Conservation (phyloP, 2,113 vertebrate genomes). For the Perccottus glenii region DNA sequence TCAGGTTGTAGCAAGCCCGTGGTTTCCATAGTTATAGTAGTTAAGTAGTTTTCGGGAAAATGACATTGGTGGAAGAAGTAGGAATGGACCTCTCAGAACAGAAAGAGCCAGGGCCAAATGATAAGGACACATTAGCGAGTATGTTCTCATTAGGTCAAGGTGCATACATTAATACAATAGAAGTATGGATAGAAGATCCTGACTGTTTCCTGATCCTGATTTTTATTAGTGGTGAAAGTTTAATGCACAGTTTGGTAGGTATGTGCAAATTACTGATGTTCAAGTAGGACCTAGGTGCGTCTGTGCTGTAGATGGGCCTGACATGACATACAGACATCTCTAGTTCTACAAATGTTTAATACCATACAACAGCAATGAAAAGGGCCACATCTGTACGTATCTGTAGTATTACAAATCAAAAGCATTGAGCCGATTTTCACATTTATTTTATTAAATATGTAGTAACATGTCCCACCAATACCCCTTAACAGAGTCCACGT, state of each 20-base stretch:
- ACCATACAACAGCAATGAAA: too few relatives aligned
- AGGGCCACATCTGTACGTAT: too few relatives aligned
- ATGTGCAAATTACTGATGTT: constrained; percentile 6
- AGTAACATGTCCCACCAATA: too few relatives aligned
- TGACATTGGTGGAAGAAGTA: not conserved
- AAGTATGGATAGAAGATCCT: not conserved
- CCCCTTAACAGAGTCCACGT: too few relatives aligned
- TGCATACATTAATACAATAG: too few relatives aligned
- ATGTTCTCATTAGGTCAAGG: not conserved
- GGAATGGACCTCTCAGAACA: not conserved
- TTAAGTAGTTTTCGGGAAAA: not conserved
- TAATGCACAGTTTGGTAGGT: constrained; percentile 1
- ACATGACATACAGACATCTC: not conserved
- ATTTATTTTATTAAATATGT: too few relatives aligned
- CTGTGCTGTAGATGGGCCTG: not conserved
- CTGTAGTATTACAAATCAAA: too few relatives aligned
- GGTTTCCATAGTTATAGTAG: not conserved
- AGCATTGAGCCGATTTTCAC: too few relatives aligned
- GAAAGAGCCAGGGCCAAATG: not conserved
- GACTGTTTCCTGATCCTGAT: constrained; percentile 1
- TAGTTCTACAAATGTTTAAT: too few relatives aligned
- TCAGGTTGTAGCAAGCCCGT: not conserved
- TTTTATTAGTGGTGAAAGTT: not conserved
- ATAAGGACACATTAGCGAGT: not conserved
- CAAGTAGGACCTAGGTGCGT: not conserved